Percentiles rank a stretch among this genome's conserved stretches.
Evolutionary conservation across 2,888 invertebrate genomes (phyloP).

Genomic region (Eupithecia insigniata): DNA sequence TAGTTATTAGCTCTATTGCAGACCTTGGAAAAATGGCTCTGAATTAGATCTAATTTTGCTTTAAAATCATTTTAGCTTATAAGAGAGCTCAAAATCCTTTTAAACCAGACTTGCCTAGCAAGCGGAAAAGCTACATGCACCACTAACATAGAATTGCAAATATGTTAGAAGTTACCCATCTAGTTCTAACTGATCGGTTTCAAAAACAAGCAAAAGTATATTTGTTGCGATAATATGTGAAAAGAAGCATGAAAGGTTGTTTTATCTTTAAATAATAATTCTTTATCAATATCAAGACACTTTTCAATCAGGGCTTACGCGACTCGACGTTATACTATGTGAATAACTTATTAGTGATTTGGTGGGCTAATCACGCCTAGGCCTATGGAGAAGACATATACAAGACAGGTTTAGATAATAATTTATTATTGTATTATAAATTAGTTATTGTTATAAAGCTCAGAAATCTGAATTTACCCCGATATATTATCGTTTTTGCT

Average conservation of each 20-base stretch:
- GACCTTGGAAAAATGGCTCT: not conserved
- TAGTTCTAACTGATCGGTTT: not conserved
- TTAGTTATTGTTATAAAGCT: too few relatives aligned
- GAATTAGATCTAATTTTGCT: conserved; percentile 22
- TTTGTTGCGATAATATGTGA: too few relatives aligned
- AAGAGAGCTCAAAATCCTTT: conserved; percentile 30
- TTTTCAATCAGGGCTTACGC: too few relatives aligned
- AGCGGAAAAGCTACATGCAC: conserved; percentile 38
- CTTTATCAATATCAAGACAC: too few relatives aligned
- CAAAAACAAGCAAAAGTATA: too few relatives aligned
- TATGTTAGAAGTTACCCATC: not conserved
- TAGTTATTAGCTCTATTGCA: not conserved
- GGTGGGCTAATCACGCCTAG: too few relatives aligned
- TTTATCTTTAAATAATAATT: too few relatives aligned
- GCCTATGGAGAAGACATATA: too few relatives aligned
- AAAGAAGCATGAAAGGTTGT: too few relatives aligned
- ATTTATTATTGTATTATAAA: not conserved
- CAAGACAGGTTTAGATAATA: too few relatives aligned
- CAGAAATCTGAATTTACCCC: not conserved
- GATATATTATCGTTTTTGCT: not conserved
- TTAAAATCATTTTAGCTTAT: conserved; percentile 22
- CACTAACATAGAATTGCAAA: conserved; percentile 31
- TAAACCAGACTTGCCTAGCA: conserved; percentile 23
- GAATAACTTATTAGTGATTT: too few relatives aligned
- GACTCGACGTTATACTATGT: too few relatives aligned